A percentile compares a stretch with the other conserved stretches of the same genome.
Conservation (phyloP, 2,797 vertebrate genomes). For the Microctenopoma lineatum region DNA sequence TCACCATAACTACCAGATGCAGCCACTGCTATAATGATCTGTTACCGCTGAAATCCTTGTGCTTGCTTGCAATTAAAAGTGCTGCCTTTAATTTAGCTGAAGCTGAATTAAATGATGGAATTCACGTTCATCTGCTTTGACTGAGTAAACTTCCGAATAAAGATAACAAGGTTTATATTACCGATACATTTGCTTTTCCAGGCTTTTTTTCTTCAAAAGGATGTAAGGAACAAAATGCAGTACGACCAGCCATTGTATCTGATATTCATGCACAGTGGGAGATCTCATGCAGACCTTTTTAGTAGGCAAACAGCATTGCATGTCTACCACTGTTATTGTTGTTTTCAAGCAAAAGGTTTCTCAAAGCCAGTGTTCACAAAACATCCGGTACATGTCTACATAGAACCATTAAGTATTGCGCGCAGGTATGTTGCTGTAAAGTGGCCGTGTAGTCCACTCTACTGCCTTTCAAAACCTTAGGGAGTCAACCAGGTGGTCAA, state of each 20-base stretch:
- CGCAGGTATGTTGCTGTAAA: conserved; percentile 25
- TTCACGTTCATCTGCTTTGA: conserved; percentile 27
- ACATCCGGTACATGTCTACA: conserved; percentile 29
- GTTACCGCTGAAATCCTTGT: too few relatives aligned
- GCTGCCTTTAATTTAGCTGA: conserved; percentile 36
- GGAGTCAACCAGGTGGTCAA: conserved; percentile 54
- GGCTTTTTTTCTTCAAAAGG: conserved; percentile 20
- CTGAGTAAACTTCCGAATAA: conserved; percentile 19
- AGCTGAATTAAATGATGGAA: conserved; percentile 31
- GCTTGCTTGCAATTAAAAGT: conserved; percentile 29
- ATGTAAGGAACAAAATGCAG: conserved; percentile 18
- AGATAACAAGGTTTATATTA: conserved; percentile 9
- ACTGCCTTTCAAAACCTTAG: conserved; percentile 25
- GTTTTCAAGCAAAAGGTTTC: conserved; percentile 26
- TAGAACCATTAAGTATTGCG: conserved; percentile 35
- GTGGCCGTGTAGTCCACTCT: conserved; percentile 37
- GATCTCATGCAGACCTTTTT: conserved; percentile 6
- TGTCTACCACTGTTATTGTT: neutral
- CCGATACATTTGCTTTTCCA: neutral
- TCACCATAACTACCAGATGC: too few relatives aligned
- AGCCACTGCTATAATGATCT: too few relatives aligned
- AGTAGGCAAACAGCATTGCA: conserved; percentile 28
- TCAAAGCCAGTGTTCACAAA: conserved; percentile 35
- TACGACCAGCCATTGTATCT: conserved; percentile 1
- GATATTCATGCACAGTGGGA: conserved; percentile 2